These are phyloP conservation scores for Daboia siamensis DNA, from an alignment of 2,113 vertebrate species.

Conservation along the genomic window DNA sequence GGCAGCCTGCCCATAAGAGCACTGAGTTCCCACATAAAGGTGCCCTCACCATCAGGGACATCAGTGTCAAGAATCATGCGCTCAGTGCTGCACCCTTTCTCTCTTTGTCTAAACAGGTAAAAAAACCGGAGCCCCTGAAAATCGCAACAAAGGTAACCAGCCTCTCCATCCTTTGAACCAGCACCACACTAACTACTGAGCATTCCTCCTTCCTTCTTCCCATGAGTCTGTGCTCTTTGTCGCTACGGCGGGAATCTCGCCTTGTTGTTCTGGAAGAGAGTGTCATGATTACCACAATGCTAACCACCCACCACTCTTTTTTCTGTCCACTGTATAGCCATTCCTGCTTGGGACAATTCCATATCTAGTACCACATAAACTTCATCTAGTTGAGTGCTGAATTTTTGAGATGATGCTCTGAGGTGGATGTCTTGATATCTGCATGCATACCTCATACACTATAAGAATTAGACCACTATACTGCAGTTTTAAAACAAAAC, in stretches of 20 bases:
- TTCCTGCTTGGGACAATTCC: constrained; percentile 21
- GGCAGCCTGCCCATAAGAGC: constrained; percentile 3
- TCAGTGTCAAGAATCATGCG: constrained; percentile 21
- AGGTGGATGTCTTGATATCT: background rate
- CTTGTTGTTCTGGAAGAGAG: constrained; percentile 84
- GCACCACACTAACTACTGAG: constrained; percentile 76
- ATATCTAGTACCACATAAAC: constrained; percentile 14
- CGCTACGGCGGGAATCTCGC: constrained; percentile 74
- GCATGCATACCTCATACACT: background rate
- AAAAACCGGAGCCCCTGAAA: constrained; percentile 99
- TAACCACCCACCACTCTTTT: background rate
- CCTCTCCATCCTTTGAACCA: constrained; percentile 76
- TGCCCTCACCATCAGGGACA: background rate
- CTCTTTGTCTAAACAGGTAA: constrained; percentile 99
- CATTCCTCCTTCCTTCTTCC: constrained; percentile 73
- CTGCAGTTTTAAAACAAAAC: background rate
- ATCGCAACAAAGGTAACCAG: constrained; percentile 99
- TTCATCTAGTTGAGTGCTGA: constrained; percentile 34
- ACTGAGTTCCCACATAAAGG: background rate
- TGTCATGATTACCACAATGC: constrained; percentile 69
- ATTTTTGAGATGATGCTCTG: background rate
- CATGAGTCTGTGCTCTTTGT: constrained; percentile 75
- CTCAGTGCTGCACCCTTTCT: constrained; percentile 72
- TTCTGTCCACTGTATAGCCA: background rate
- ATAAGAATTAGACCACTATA: background rate